A percentile compares a stretch with the other conserved stretches of the same genome.
These are phyloP conservation scores for Prunella fulvescens DNA, from an alignment of 2,113 vertebrate genomes.

Conservation along the genomic window DNA sequence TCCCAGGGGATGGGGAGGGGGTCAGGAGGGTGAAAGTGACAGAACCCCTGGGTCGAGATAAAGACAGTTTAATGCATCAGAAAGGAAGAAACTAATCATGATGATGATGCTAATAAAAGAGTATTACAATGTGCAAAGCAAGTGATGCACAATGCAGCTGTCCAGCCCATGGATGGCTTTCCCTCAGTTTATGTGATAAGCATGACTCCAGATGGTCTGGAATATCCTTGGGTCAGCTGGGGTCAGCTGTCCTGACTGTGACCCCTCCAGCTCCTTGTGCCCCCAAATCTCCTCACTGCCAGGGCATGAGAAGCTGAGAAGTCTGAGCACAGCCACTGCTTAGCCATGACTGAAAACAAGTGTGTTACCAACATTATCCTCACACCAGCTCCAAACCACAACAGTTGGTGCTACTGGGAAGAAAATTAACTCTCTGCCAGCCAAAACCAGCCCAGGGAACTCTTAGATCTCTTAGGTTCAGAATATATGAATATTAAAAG, in stretches of 20 bases:
- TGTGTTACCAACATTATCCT: not conserved
- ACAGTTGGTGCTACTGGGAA: not conserved
- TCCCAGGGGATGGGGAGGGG: not conserved
- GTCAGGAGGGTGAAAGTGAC: not conserved
- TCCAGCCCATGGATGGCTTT: not conserved
- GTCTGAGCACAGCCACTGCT: not conserved
- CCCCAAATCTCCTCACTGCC: not conserved
- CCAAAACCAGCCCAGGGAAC: not conserved
- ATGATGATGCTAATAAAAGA: not conserved
- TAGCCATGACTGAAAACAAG: not conserved
- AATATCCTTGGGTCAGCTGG: not conserved
- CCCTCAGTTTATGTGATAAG: not conserved
- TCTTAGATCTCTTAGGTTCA: not conserved
- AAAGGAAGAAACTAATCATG: not conserved
- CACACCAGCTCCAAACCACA: not conserved
- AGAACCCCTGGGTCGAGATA: fast-evolving
- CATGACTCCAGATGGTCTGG: not conserved
- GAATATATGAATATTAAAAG: not conserved
- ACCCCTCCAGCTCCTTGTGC: not conserved
- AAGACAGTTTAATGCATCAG: not conserved
- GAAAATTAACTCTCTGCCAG: not conserved
- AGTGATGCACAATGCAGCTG: not conserved
- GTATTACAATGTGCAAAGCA: not conserved
- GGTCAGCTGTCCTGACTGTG: not conserved
- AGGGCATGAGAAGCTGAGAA: not conserved